These are phyloP conservation scores for Tyria jacobaeae DNA, from an alignment of 2,888 invertebrate genomes.

Conservation along the genomic window DNA sequence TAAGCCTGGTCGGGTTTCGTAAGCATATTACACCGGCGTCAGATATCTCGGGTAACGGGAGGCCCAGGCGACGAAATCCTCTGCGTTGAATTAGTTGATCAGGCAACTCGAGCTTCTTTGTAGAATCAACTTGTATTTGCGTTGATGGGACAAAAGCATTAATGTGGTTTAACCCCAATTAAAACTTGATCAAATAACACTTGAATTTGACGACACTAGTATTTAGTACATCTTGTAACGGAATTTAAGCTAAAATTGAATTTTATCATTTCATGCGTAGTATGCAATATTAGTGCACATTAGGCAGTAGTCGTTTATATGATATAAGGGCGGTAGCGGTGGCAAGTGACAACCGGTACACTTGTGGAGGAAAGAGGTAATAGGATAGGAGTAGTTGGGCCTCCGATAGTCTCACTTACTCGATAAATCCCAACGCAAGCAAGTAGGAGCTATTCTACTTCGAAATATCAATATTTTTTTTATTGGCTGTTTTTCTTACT, in stretches of 20 bases:
- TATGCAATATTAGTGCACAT: no score
- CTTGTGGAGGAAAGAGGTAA: no score
- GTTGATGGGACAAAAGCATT: background rate
- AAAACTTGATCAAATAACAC: slow-evolving; percentile 12
- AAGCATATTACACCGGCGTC: slow-evolving; percentile 53
- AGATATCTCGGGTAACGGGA: slow-evolving; percentile 55
- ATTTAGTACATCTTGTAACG: background rate
- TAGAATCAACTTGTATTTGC: slow-evolving; percentile 8
- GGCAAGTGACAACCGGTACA: no score
- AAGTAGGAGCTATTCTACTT: no score
- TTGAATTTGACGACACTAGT: background rate
- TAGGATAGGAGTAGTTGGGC: no score
- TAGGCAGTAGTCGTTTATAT: no score
- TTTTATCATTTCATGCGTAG: background rate
- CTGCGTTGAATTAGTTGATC: slow-evolving; percentile 21
- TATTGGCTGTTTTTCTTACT: no score
- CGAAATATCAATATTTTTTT: no score
- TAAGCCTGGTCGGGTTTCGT: slow-evolving; percentile 53
- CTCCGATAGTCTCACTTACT: no score
- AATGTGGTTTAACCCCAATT: slow-evolving; percentile 17
- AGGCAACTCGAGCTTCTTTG: slow-evolving; percentile 22
- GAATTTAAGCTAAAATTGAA: background rate
- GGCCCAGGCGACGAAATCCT: slow-evolving; percentile 34
- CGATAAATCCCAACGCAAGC: no score
- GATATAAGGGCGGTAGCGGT: no score